Conservation (phyloP, 2,113 vertebrate species). For the Gracilinanus agilis region DNA sequence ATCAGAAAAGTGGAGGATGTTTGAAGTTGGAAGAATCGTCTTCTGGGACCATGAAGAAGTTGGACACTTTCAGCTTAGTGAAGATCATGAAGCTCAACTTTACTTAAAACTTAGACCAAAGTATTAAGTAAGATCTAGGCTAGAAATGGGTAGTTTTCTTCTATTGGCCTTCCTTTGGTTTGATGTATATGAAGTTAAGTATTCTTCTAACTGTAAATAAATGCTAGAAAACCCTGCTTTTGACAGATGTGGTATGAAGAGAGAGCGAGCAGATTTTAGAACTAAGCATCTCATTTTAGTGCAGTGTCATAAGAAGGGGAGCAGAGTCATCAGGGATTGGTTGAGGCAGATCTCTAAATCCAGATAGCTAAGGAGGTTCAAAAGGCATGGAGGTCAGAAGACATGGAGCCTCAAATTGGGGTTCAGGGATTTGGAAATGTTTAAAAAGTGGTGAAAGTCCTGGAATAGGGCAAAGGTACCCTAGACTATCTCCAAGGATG, state of each 20-base stretch:
- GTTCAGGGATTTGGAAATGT: not conserved
- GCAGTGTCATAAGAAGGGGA: not conserved
- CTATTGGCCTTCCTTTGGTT: not conserved
- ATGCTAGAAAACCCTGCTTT: not conserved
- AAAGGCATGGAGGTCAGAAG: not conserved
- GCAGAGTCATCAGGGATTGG: not conserved
- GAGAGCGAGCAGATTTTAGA: not conserved
- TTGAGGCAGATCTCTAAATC: not conserved
- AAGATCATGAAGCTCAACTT: not conserved
- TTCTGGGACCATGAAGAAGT: not conserved
- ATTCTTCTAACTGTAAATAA: not conserved
- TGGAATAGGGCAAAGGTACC: not conserved
- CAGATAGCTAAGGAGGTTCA: not conserved
- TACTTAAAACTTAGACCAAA: not conserved
- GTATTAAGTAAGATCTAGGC: not conserved
- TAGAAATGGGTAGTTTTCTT: not conserved
- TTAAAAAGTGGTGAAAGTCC: not conserved
- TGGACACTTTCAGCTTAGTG: not conserved
- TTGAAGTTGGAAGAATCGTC: not conserved
- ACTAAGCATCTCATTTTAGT: not conserved
- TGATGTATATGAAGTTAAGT: not conserved
- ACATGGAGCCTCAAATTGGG: not conserved
- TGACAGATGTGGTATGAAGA: not conserved
- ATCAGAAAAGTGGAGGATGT: not conserved
- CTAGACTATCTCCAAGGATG: not conserved